These are phyloP conservation scores for Phrynosoma platyrhinos DNA, from an alignment of 2,113 vertebrate species.

Conservation along the genomic window DNA sequence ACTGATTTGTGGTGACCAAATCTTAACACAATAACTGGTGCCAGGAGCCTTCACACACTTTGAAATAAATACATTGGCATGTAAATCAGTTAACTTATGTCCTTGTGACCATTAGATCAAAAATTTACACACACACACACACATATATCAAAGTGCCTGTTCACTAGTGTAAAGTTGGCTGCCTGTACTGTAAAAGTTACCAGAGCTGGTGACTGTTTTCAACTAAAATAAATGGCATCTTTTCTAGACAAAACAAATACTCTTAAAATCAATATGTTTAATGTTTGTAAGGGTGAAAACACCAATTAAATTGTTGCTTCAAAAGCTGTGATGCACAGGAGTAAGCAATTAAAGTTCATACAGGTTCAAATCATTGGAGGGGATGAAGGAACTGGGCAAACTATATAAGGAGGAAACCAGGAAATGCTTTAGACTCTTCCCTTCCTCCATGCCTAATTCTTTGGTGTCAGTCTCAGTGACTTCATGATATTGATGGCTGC, in stretches of 20 bases:
- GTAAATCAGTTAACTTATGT: not conserved
- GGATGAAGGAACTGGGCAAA: not conserved
- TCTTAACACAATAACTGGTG: not conserved
- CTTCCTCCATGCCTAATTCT: not conserved
- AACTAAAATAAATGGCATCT: not conserved
- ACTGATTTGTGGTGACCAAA: not conserved
- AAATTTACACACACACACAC: not conserved
- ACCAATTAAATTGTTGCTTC: not conserved
- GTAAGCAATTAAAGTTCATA: not conserved
- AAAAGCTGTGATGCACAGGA: not conserved
- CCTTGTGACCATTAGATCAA: not conserved
- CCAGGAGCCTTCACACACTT: not conserved
- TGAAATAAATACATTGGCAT: not conserved
- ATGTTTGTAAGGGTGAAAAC: not conserved
- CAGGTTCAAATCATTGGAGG: not conserved
- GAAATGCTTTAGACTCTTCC: not conserved
- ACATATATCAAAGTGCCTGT: not conserved
- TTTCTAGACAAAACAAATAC: not conserved
- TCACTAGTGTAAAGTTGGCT: no score
- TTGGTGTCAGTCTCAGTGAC: not conserved
- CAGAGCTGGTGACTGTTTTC: not conserved
- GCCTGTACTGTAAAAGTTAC: not conserved
- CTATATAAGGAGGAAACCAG: not conserved
- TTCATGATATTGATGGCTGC: not conserved
- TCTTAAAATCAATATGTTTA: not conserved